Percentiles rank a stretch among this genome's conserved stretches.
Evolutionary conservation across 2,888 invertebrate genomes (phyloP).

Genomic region (Hirtodrosophila trivittata): DNA sequence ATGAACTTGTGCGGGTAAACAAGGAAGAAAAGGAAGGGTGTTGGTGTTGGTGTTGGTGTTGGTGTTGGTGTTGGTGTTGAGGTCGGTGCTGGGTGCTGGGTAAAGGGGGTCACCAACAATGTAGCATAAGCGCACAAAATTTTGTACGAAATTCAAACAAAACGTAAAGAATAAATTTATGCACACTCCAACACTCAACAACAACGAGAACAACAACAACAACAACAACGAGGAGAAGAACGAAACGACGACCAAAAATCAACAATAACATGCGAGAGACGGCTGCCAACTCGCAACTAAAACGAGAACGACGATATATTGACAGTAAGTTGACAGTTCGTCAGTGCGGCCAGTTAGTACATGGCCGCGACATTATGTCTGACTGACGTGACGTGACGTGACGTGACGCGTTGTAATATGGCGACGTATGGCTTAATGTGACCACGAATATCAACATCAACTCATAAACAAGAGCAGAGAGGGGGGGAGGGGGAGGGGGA

Average conservation of each 20-base stretch:
- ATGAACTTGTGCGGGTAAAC: constrained; percentile 20
- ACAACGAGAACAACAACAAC: constrained; percentile 42
- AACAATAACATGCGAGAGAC: constrained; percentile 44
- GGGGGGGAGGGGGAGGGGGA: not conserved
- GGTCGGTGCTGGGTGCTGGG: not conserved
- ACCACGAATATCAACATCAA: constrained; percentile 75
- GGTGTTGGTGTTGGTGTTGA: not conserved
- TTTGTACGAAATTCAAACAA: constrained; percentile 68
- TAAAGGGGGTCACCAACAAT: constrained; percentile 19
- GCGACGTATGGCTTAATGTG: constrained; percentile 78
- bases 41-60: not conserved
- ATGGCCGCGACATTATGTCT: constrained; percentile 64
- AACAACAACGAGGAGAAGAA: constrained; percentile 30
- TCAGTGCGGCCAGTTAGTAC: constrained; percentile 61
- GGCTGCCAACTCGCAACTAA: constrained; percentile 33
- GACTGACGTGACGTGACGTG: constrained; percentile 43
- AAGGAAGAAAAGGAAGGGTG: constrained; percentile 2
- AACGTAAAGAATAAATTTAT: constrained; percentile 72
- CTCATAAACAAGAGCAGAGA: constrained; percentile 58
- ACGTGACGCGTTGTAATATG: constrained; percentile 60
- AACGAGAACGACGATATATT: constrained; percentile 56
- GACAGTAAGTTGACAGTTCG: constrained; percentile 75
- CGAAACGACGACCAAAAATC: constrained; percentile 52
- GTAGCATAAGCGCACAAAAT: constrained; percentile 35
- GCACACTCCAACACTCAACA: constrained; percentile 61